phyloP scores from a whole-genome alignment of 1,140 invertebrate genomes.

The Diabrotica undecimpunctata region DNA sequence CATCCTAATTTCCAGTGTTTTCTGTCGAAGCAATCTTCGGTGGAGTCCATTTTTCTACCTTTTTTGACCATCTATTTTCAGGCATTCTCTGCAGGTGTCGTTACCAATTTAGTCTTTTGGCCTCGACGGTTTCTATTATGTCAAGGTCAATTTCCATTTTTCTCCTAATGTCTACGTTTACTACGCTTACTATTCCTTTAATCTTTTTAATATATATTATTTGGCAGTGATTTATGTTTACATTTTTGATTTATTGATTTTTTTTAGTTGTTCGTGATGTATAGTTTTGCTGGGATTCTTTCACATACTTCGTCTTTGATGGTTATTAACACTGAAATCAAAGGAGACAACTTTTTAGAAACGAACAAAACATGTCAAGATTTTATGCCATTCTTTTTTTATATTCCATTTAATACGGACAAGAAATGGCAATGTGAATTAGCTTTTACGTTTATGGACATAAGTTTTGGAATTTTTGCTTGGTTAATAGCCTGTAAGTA shows the following conservation, averaged over 20 bases:
- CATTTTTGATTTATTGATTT: not conserved
- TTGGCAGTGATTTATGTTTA: no score
- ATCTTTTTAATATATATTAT: no score
- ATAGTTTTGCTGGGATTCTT: conserved; percentile 8
- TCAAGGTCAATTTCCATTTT: no score
- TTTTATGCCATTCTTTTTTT: conserved; percentile 11
- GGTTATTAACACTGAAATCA: conserved; percentile 4
- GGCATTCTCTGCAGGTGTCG: no score
- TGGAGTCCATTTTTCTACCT: no score
- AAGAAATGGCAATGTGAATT: conserved; percentile 9
- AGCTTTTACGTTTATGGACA: conserved; percentile 13
- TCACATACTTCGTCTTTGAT: conserved; percentile 10
- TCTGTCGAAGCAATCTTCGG: no score
- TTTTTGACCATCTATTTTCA: no score
- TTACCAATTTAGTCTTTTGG: no score
- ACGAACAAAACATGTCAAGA: conserved; percentile 12
- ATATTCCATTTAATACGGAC: conserved; percentile 7
- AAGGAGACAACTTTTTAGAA: not conserved
- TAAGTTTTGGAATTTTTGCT: conserved; percentile 8
- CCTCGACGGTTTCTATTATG: no score
- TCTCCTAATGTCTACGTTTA: no score
- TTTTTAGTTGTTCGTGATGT: conserved; percentile 16
- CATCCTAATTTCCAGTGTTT: no score
- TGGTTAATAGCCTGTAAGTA: conserved; percentile 11
- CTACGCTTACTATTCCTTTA: no score